Percentiles rank a stretch among this genome's conserved stretches.
Conservation (phyloP, 2,113 vertebrate genomes). For the Triplophysa rosa region DNA sequence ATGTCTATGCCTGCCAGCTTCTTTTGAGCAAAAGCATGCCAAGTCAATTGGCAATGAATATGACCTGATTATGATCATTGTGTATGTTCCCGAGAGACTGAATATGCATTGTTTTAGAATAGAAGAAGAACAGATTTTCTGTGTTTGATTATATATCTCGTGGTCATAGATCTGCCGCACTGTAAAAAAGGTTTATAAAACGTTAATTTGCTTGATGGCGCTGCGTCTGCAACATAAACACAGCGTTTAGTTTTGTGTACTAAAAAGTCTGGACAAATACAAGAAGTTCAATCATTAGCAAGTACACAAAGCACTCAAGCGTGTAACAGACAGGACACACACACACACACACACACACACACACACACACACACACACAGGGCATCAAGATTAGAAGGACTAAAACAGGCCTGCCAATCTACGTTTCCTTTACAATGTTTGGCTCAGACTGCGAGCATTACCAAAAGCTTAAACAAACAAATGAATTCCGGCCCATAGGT, state of each 20-base stretch:
- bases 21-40: constrained; percentile 57
- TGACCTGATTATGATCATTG: constrained; percentile 62
- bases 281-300: constrained; percentile 40
- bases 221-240: constrained; percentile 54
- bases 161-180: constrained; percentile 23
- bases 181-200: constrained; percentile 53
- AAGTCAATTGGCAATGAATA: constrained; percentile 60
- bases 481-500: constrained; percentile 54
- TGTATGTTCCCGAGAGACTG: constrained; percentile 65
- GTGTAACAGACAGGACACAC: constrained; percentile 56
- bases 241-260: constrained; percentile 42
- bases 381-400: constrained; percentile 48
- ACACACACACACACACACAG: constrained; percentile 55
- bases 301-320: constrained; percentile 26
- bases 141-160: constrained; percentile 46
- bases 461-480: constrained; percentile 51
- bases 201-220: constrained; percentile 43
- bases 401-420: constrained; percentile 36
- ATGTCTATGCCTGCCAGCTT: constrained; percentile 50
- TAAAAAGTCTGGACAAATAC: constrained; percentile 32
- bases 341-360: constrained; percentile 55
- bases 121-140: constrained; percentile 46
- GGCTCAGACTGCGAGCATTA: constrained; percentile 47
- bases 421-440: constrained; percentile 34
- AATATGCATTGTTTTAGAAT: constrained; percentile 60